Conservation (phyloP, 2,888 invertebrate genomes). For the Coecobrya sp. region DNA sequence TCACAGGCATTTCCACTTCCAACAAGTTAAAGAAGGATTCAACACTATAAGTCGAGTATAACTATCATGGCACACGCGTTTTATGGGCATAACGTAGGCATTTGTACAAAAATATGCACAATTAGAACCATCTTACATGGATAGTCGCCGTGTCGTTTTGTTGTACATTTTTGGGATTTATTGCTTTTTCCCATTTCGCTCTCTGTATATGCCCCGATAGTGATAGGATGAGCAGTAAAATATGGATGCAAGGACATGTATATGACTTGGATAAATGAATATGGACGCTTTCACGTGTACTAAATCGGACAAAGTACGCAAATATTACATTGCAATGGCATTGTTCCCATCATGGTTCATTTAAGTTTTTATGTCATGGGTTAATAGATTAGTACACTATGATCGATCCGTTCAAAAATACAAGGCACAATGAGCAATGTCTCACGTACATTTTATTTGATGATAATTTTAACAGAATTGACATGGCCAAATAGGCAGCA, state of each 20-base stretch:
- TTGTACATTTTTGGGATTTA: constrained; percentile 13
- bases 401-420: constrained; percentile 9
- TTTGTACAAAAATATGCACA: neutral
- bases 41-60: too few species aligned
- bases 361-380: neutral
- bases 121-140: neutral
- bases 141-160: neutral
- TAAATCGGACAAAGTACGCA: neutral
- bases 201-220: neutral
- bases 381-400: neutral
- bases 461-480: constrained; percentile 13
- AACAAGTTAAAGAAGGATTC: too few species aligned
- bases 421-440: neutral
- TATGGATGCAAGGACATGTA: neutral
- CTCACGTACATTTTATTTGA: neutral
- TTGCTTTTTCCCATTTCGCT: constrained; percentile 11
- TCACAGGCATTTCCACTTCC: too few species aligned
- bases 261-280: neutral
- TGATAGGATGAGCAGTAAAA: neutral
- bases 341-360: neutral
- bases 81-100: too few species aligned
- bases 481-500: neutral
- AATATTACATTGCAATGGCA: too few species aligned
- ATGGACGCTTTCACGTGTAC: neutral
- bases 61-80: too few species aligned